A percentile compares a stretch with the other conserved stretches of the same genome.
phyloP scores from a whole-genome alignment of 1,140 invertebrate genomes.

The Ridgeia piscesae region DNA sequence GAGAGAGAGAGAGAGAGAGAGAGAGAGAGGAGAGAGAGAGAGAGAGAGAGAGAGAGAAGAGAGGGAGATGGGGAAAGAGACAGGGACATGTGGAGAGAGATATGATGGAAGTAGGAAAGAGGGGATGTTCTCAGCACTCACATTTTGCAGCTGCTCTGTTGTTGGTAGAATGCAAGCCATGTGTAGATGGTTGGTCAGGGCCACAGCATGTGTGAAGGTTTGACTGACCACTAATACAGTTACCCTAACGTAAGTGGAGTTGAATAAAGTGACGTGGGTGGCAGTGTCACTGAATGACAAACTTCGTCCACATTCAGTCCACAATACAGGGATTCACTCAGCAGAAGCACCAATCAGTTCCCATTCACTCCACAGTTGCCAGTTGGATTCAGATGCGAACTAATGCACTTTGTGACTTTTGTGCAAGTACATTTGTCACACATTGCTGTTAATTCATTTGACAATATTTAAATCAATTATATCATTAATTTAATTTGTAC shows the following conservation, averaged over 20 bases:
- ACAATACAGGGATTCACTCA: not conserved
- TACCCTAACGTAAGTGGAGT: too few relatives aligned
- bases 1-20: not conserved
- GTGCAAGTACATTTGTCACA: not conserved
- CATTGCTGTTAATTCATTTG: not conserved
- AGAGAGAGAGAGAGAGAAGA: too few relatives aligned
- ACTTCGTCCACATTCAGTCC: not conserved
- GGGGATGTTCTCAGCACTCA: too few relatives aligned
- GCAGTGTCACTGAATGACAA: not conserved
- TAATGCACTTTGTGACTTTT: not conserved
- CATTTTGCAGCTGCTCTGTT: too few relatives aligned
- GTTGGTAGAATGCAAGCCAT: not conserved
- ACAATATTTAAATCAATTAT: not conserved
- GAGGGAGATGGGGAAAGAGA: too few relatives aligned
- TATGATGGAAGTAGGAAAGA: not conserved
- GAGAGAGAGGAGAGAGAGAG: not conserved
- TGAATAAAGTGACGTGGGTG: not conserved
- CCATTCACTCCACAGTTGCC: not conserved
- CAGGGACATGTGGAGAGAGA: too few relatives aligned
- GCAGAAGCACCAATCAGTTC: not conserved
- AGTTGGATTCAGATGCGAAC: not conserved
- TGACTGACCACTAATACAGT: not conserved
- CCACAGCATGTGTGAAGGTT: not conserved
- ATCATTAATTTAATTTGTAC: not conserved
- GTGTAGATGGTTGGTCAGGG: too few relatives aligned